A percentile compares a stretch with the other conserved stretches of the same genome.
Evolutionary conservation across 1,140 invertebrate species (phyloP).

Genomic region (Idris sp.): DNA sequence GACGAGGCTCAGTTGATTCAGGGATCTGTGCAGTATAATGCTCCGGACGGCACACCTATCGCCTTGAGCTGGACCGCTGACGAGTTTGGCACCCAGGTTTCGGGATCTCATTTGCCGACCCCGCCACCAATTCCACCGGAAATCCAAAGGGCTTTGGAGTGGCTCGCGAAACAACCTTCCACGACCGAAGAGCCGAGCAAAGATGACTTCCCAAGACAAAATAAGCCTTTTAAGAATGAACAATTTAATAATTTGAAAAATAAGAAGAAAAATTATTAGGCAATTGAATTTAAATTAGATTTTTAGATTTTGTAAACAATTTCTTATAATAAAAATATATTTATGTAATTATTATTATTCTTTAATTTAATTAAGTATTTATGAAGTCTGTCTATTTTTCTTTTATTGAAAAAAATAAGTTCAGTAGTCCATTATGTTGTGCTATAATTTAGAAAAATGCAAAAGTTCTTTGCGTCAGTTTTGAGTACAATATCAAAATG

Average conservation of each 20-base stretch:
- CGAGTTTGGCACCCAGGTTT: slow-evolving; percentile 77
- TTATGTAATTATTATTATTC: too few species aligned
- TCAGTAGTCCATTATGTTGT: too few species aligned
- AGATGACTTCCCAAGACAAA: slow-evolving; percentile 23
- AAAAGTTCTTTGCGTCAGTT: too few species aligned
- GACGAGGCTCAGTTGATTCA: slow-evolving; percentile 77
- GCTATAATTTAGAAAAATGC: too few species aligned
- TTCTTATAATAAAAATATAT: too few species aligned
- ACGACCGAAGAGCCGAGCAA: slow-evolving; percentile 68
- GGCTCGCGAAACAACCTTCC: slow-evolving; percentile 77
- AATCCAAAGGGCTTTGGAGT: slow-evolving; percentile 87
- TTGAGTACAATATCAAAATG: too few species aligned
- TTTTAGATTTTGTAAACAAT: too few species aligned
- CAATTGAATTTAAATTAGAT: too few species aligned
- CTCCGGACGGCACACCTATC: slow-evolving; percentile 79
- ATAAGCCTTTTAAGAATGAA: slow-evolving; percentile 23
- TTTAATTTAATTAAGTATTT: too few species aligned
- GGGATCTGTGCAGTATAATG: slow-evolving; percentile 80
- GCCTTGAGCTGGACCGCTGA: slow-evolving; percentile 78
- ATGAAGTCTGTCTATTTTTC: too few species aligned
- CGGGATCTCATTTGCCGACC: slow-evolving; percentile 84
- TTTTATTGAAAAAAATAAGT: too few species aligned
- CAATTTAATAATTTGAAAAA: slow-evolving; percentile 38
- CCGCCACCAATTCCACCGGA: slow-evolving; percentile 87
- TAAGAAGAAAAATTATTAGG: slow-evolving; percentile 50